Base-by-base conservation (phyloP, 2,113 vertebrate species). In the Planiliza haematocheilus region DNA sequence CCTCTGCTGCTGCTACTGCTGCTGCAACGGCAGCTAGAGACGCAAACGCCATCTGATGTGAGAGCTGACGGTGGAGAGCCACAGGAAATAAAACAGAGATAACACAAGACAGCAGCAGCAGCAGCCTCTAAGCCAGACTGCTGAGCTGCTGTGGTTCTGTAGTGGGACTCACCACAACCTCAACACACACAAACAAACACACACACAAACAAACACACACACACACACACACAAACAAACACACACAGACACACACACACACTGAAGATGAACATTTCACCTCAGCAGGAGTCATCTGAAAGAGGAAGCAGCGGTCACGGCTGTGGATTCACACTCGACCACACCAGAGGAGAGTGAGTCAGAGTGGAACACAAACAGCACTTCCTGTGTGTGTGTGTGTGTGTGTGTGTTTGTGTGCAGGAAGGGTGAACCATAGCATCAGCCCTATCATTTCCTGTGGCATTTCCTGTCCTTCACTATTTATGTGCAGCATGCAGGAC, bases 371-470 rank as follows among this genome's bases (percentile, higher is more conserved):
- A 52, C 58, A 74, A 61, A 68, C 8, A 0, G 48, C 70, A 70
- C 70, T 82, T 86, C 84, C 79, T 77, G 51, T 24, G 36, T 20
- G 34, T 14, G 20, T 43, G 45, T 7, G 24, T 30, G 24, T 37
- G 36, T 43, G 61, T 37, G 36, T 36, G 9, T 77, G 77, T 50
- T 0, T 55, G 46, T 8, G 18, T 4, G 48, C 13, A 69, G 70
- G 83, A 78, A 81, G 79, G 53, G 37, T 63, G 61, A 76, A 53
- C 17, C 62, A 50, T 10, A 53, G 13, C 71, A 63, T 37, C 50
- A 64, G 62, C 48, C 30, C 50, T 49, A 49, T 81, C 81, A 83
- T 73, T 86, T 90, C 83, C 86, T 85, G 53, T 65, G 52, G 51
- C 16, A 38, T 41, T 39, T 2, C 24, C 24, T 30, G 24, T 43